Evolutionary conservation across 2,113 vertebrate genomes (phyloP).

Genomic region (Capreolus pygargus): DNA sequence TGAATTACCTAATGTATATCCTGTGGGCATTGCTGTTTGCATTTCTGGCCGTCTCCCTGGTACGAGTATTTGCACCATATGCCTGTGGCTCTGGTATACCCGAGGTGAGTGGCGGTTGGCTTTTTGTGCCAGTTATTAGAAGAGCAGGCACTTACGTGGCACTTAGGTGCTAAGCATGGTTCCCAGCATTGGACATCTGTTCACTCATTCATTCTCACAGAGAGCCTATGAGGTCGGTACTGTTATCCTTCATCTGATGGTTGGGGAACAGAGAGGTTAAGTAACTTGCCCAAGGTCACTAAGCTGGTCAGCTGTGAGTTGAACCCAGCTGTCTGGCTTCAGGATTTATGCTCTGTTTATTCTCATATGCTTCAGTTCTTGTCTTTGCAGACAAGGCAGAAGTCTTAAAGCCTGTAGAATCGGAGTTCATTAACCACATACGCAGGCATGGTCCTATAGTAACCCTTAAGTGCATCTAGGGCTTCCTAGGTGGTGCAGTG

Average conservation of each 20-base stretch:
- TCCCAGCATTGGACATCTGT: not conserved
- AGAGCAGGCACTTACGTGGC: not conserved
- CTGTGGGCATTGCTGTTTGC: slow-evolving; percentile 95
- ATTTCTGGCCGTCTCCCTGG: slow-evolving; percentile 96
- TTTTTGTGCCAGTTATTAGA: not conserved
- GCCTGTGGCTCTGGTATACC: slow-evolving; percentile 98
- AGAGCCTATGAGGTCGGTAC: not conserved
- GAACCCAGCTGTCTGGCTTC: not conserved
- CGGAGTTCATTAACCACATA: not conserved
- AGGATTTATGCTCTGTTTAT: not conserved
- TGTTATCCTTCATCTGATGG: not conserved
- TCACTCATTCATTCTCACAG: not conserved
- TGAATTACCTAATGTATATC: slow-evolving; percentile 97
- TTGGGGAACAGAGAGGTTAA: not conserved
- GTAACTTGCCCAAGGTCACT: not conserved
- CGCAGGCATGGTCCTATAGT: not conserved
- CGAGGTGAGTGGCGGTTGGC: slow-evolving; percentile 85
- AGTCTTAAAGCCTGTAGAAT: not conserved
- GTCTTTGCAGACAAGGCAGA: not conserved
- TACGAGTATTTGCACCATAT: slow-evolving; percentile 96
- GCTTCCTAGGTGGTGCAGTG: not conserved
- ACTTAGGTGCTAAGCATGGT: not conserved
- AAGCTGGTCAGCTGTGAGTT: not conserved
- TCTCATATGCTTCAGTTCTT: not conserved
- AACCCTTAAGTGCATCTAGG: not conserved